These are phyloP conservation scores for Doryteuthis pealeii DNA, from an alignment of 1,140 invertebrate genomes.

Conservation along the genomic window DNA sequence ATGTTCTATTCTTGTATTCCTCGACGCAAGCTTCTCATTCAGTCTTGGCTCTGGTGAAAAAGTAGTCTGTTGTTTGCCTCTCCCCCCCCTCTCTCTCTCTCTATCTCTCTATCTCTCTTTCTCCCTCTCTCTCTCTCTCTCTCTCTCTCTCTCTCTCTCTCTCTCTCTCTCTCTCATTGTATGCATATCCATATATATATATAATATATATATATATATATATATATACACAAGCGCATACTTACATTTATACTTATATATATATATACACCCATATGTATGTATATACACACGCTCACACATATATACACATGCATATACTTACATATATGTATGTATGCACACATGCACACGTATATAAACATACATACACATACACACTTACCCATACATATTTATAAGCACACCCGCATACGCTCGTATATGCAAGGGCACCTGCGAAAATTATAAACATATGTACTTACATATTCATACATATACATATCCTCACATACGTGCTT, in stretches of 20 bases:
- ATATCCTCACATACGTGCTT: not conserved
- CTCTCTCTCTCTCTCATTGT: not conserved
- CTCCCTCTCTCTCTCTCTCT: not conserved
- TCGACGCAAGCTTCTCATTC: no score
- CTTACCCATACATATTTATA: not conserved
- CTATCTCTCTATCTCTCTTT: no score
- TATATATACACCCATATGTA: not conserved
- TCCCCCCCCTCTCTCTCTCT: no score
- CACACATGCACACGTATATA: no score
- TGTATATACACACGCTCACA: no score
- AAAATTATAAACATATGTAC: not conserved
- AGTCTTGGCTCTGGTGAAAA: no score
- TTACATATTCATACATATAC: not conserved
- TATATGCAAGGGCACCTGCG: not conserved
- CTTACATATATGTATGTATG: no score
- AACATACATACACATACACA: not conserved
- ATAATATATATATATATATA: slow-evolving; percentile 4
- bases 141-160: not conserved
- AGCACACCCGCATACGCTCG: not conserved
- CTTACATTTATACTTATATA: not conserved
- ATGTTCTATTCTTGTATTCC: not conserved
- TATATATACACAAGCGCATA: not conserved
- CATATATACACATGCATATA: no score
- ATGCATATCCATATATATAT: not conserved
- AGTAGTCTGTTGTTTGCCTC: no score